Evolutionary conservation across 2,888 invertebrate species (phyloP), one percentile per base, ranked within the genome.

Genomic region (Epinotia ramella): DNA sequence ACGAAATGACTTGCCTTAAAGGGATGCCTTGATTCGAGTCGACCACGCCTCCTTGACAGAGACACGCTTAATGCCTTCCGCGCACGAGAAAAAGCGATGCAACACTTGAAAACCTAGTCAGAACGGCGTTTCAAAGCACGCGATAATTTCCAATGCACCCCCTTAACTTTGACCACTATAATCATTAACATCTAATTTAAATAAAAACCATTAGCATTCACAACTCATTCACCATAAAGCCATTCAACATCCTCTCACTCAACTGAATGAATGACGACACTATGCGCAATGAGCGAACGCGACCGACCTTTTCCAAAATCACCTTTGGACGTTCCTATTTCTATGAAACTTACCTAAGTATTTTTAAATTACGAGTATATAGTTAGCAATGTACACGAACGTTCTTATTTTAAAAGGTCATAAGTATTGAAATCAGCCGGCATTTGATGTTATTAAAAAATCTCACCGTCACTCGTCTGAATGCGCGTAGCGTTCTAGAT

Each of bases 251-350:
- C 68, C 59, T n/a, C 20, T 59, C 68, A 69, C 68, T 69, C 24
- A 69, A 44, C 46, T 44, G 44, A 59, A 59, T 69, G 44, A 69
- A 69, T 59, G 68, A 13, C 28, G 28, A 59, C 59, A 28, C 57
- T 68, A 68, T 68, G 59, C 59, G 57, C 68, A 69, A 59, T 68
- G 68, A 59, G n/a, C 24, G 3, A 49, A n/a, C 49, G 28, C 66
- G 13, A 16, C 16, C 49, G 3, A 5, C 5, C 24, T 3, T 7
- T 16, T n/a, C 53, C 28, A 66, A 66, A 49, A 66, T 4, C 18
- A 28, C 66, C 3, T 53, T 53, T n/a, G 2, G 5, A 5, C 28
- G 16, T 53, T 53, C n/a, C 11, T 28, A 53, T 53, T n/a, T 49
- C 28, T 16, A 66, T 28, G n/a, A 66, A 16, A n/a, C 16, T 53